These are phyloP conservation scores for Hetaerina titia DNA, from an alignment of 2,888 invertebrate species.

Conservation along the genomic window DNA sequence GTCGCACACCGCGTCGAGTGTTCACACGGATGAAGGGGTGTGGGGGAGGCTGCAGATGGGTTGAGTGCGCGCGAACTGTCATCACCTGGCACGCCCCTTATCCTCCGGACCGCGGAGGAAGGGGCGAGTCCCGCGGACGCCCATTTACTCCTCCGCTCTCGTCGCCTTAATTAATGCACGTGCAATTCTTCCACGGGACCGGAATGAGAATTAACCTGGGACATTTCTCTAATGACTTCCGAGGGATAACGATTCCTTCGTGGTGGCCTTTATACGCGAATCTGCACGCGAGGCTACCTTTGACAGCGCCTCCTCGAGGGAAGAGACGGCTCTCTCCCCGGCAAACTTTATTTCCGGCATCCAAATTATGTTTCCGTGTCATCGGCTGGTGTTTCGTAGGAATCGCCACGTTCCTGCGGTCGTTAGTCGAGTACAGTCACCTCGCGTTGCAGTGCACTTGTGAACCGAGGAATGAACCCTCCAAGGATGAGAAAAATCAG, in stretches of 20 bases:
- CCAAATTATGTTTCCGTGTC: constrained; percentile 8
- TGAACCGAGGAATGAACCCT: background rate
- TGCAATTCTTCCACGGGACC: background rate
- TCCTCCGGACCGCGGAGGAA: no score
- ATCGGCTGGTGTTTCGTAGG: background rate
- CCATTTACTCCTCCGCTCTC: background rate
- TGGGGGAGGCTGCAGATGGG: no score
- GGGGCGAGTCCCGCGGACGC: no score
- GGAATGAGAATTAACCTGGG: constrained; percentile 3
- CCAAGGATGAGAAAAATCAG: no score
- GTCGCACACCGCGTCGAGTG: no score
- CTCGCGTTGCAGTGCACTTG: background rate
- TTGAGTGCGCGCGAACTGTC: no score
- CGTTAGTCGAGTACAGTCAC: background rate
- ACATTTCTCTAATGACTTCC: constrained; percentile 28
- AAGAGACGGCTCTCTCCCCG: background rate
- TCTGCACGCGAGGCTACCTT: background rate
- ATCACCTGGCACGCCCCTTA: no score
- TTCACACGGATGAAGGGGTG: no score
- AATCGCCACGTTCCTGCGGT: background rate
- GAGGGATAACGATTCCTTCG: background rate
- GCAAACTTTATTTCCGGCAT: background rate
- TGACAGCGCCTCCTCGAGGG: background rate
- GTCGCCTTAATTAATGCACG: background rate
- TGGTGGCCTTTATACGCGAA: background rate